Conservation (phyloP, 2,888 invertebrate species). For the Catocala fraxini region DNA sequence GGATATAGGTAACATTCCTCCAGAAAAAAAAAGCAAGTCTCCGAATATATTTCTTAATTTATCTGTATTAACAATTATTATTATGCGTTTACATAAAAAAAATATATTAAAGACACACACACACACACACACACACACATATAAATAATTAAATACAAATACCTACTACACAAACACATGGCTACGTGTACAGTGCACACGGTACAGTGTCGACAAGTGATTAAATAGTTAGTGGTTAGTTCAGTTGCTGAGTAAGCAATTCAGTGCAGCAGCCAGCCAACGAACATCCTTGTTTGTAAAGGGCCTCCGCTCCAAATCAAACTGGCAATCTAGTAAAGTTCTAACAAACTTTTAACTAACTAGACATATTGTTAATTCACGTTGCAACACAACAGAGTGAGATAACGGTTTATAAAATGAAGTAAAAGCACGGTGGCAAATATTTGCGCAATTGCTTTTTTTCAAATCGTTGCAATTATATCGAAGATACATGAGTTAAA, state of each 20-base stretch:
- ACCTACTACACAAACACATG: background rate
- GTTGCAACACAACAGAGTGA: too few relatives aligned
- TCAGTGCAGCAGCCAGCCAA: conserved; percentile 4
- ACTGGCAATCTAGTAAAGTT: background rate
- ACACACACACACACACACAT: background rate
- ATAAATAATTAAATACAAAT: background rate
- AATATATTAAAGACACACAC: background rate
- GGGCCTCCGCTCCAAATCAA: background rate
- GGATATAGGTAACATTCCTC: too few relatives aligned
- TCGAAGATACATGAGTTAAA: too few relatives aligned
- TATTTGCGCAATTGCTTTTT: too few relatives aligned
- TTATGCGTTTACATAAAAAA: too few relatives aligned
- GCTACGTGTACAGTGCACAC: background rate
- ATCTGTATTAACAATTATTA: too few relatives aligned
- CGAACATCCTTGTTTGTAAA: background rate
- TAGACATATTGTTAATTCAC: background rate
- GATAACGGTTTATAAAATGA: too few relatives aligned
- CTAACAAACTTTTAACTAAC: background rate
- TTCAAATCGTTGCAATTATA: too few relatives aligned
- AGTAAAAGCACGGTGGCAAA: too few relatives aligned
- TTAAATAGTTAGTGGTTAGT: conserved; percentile 3
- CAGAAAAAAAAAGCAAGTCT: too few relatives aligned
- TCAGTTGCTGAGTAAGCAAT: conserved; percentile 16
- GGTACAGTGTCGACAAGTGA: background rate
- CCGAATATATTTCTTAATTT: too few relatives aligned